phyloP scores from a whole-genome alignment of 2,888 invertebrate species.

The Leucophenga maculata region DNA sequence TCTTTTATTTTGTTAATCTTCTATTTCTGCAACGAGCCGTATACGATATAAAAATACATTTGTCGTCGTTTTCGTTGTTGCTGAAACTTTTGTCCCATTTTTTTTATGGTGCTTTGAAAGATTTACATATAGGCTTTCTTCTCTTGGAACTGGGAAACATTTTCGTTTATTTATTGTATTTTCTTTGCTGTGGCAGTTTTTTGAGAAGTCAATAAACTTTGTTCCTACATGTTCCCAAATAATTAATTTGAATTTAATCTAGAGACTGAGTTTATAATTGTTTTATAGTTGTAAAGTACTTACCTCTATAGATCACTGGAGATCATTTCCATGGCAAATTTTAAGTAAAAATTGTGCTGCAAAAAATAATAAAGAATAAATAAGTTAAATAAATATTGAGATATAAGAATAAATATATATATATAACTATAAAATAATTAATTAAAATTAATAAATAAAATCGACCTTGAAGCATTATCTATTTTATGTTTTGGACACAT shows the following conservation, averaged over 20 bases:
- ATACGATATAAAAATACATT: constrained; percentile 13
- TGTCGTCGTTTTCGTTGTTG: constrained; percentile 32
- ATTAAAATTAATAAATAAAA: too few relatives aligned
- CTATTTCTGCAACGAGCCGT: constrained; percentile 20
- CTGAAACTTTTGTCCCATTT: constrained; percentile 49
- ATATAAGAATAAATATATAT: too few relatives aligned
- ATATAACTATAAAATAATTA: too few relatives aligned
- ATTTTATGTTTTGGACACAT: too few relatives aligned
- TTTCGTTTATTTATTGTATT: constrained; percentile 11
- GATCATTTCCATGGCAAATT: not conserved
- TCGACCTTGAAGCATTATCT: too few relatives aligned
- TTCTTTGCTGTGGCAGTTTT: not conserved
- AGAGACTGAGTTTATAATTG: too few relatives aligned
- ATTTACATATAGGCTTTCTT: not conserved
- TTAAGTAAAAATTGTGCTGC: not conserved
- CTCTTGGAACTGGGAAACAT: constrained; percentile 13
- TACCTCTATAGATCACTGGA: not conserved
- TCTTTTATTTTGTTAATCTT: constrained; percentile 38
- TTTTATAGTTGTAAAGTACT: too few relatives aligned
- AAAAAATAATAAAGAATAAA: not conserved
- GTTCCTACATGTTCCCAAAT: too few relatives aligned
- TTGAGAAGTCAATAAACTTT: constrained; percentile 34
- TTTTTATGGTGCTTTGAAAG: constrained; percentile 8
- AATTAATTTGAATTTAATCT: too few relatives aligned
- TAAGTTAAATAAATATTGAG: too few relatives aligned